These are phyloP conservation scores for Oxyruncus cristatus DNA, from an alignment of 2,113 vertebrate species.

Conservation along the genomic window DNA sequence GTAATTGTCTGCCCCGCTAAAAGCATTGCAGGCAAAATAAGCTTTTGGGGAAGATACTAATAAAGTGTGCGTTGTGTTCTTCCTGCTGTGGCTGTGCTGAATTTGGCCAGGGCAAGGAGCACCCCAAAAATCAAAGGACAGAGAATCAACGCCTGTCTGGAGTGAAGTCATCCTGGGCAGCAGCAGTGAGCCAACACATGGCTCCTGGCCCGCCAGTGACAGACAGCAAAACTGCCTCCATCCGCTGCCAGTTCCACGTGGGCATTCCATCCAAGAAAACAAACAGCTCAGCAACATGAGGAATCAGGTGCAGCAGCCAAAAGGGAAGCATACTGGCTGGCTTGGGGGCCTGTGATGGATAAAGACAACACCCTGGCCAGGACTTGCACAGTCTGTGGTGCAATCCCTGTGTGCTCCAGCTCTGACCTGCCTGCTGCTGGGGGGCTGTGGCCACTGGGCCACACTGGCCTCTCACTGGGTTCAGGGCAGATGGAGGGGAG, in stretches of 20 bases:
- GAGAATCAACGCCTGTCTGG: background rate
- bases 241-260: fast-evolving
- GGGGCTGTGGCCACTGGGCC: too few relatives aligned
- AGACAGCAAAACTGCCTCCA: background rate
- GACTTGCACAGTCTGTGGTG: background rate
- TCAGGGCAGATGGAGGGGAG: background rate
- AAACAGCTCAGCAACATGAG: fast-evolving
- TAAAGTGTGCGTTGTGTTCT: background rate
- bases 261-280: background rate
- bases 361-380: background rate
- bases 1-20: constrained; percentile 22
- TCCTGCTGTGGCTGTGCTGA: background rate
- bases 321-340: background rate
- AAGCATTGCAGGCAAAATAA: constrained; percentile 16
- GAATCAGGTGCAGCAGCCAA: fast-evolving
- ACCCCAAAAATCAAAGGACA: background rate
- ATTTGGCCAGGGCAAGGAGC: background rate
- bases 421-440: background rate
- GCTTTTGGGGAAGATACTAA: background rate
- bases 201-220: fast-evolving
- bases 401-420: background rate
- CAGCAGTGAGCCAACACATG: background rate
- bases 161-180: background rate
- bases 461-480: background rate
- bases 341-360: background rate